Conservation (phyloP, 2,888 invertebrate species). For the Xanthostigma xanthostigma region DNA sequence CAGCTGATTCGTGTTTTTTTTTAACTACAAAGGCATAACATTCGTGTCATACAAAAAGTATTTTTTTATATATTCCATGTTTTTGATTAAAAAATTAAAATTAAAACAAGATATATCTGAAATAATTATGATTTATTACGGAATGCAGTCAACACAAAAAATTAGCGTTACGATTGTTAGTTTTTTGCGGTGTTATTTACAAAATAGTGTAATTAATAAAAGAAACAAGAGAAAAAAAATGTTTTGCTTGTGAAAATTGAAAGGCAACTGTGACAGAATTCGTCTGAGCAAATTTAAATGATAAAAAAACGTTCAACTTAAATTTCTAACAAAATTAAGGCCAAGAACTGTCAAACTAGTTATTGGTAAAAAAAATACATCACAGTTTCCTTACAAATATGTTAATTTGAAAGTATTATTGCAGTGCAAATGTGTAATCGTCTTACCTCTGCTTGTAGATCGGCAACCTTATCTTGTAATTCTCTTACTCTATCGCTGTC, state of each 20-base stretch:
- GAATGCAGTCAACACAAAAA: slow-evolving; percentile 17
- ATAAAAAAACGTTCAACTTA: background rate
- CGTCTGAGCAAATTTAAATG: background rate
- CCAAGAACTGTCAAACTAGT: background rate
- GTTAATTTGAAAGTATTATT: background rate
- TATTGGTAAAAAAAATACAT: background rate
- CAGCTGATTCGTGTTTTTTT: no score
- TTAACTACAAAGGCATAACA: no score
- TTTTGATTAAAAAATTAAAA: no score
- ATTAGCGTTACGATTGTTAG: slow-evolving; percentile 16
- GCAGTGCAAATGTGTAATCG: background rate
- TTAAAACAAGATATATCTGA: no score
- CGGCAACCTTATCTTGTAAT: slow-evolving; percentile 82
- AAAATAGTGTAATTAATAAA: slow-evolving; percentile 9
- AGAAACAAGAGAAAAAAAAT: slow-evolving; percentile 5
- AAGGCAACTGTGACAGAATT: no score
- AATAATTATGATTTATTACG: slow-evolving; percentile 7
- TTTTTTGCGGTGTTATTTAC: slow-evolving; percentile 16
- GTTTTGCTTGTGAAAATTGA: no score
- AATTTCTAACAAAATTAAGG: background rate
- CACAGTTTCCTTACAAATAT: no score
- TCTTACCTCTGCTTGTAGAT: slow-evolving; percentile 84
- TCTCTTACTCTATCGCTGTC: slow-evolving; percentile 78
- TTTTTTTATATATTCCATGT: no score
- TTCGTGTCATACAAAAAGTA: no score